Evolutionary conservation across 37 sponge, comb jelly and placozoan species (phyloP), one percentile per base, ranked within the genome.

Genomic region (Haliclona indistincta): DNA sequence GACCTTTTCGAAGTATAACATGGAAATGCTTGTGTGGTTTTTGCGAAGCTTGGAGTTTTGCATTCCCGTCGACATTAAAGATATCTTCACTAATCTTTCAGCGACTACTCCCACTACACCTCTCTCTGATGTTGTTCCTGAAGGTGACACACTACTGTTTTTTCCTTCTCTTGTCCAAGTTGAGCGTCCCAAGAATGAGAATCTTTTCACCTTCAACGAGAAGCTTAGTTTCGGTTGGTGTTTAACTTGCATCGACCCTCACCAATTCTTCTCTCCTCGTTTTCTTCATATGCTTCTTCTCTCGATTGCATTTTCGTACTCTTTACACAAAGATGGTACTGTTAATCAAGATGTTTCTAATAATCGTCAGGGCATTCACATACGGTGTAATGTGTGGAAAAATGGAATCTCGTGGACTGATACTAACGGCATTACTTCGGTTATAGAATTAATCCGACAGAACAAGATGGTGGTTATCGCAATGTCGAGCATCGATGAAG

Each of bases 371-470:
- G 60, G 30, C 5, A 11, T 72, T 32, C 3, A 34, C 15, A 42
- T 55, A 33, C 8, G 37, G 25, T 74, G 75, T 61, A 61, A 37
- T n/a, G 47, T 74, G 25, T 74, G 75, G 75, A 58, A 74, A 32
- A 60, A 61, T 74, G 75, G 75, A 1, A 74, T 74, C 7, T 33
- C 37, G 25, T 74, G 75, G 75, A 35, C 4, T 3, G 45, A 8
- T 7, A 68, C 11, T 13, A 10, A 41, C 20, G 70, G 70, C 22
- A 51, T 68, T 10, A 51, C 43, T 4, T 28, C 51, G 13, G 4
- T 43, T 4, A 51, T 68, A 41, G 70, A 68, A 68, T 47, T 68
- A 11, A 51, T 43, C 6, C 30, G 45, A 7, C 70, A 68, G 26
- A 68, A 68, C 51, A 68, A n/a, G n/a, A n/a, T n/a, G n/a, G n/a